Conservation (phyloP, 2,888 invertebrate genomes). For the Heliconius sara region DNA sequence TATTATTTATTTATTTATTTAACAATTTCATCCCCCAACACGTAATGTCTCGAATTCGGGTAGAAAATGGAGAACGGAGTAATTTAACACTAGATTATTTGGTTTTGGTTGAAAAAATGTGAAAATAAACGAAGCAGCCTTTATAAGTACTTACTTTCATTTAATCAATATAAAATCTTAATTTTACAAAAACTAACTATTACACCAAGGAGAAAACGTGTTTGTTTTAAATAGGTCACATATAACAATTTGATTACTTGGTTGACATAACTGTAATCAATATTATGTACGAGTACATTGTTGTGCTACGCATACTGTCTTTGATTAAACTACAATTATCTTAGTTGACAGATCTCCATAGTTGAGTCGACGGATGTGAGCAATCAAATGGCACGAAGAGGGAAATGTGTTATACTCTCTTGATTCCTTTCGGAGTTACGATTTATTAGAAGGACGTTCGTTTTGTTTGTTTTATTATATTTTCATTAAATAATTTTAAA, state of each 20-base stretch:
- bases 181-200: too few species aligned
- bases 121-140: too few species aligned
- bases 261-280: not conserved
- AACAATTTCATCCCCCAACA: not conserved
- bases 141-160: too few species aligned
- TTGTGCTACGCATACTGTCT: constrained; percentile 15
- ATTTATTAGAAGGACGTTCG: constrained; percentile 19
- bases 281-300: not conserved
- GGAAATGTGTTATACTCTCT: constrained; percentile 36
- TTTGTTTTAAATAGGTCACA: not conserved
- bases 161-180: too few species aligned
- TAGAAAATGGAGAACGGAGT: not conserved
- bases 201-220: too few species aligned
- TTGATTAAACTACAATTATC: constrained; percentile 37
- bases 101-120: too few species aligned
- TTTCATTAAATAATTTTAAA: not conserved
- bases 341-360: constrained; percentile 28
- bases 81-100: not conserved
- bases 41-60: not conserved
- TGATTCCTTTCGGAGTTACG: constrained; percentile 15
- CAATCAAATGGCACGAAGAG: constrained; percentile 40
- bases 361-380: constrained; percentile 34
- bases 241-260: not conserved
- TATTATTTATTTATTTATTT: too few species aligned
- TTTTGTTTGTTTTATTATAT: not conserved